Base-by-base conservation (phyloP, 2,888 invertebrate genomes). In the Caenorhabditis virilis region DNA sequence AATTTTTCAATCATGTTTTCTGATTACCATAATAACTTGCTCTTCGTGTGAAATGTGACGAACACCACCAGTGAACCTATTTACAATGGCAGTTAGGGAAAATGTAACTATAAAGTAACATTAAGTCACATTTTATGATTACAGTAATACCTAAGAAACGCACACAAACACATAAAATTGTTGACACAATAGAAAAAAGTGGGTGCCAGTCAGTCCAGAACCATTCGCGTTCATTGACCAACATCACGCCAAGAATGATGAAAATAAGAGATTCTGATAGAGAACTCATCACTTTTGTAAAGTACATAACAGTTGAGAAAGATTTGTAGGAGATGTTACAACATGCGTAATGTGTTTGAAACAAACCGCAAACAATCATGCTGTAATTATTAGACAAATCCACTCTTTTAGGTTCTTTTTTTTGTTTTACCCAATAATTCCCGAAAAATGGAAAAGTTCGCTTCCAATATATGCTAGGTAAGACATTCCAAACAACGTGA, bases 391-490 rank as follows among this genome's bases (percentile, higher is more conserved):
- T 23, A 6, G 11, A 43, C 6, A 9, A 9, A 15, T 15, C 6
- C 7, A 43, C 11, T 15, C 16, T 41, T 7, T n/a, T n/a, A n/a
- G n/a, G n/a, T n/a, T n/a, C n/a, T n/a, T n/a, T n/a, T n/a, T n/a
- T 18, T 33, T 49, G 6, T 42, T 64, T 55, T 58, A 85, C 85
- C 85, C 85, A 35, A 88, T 87, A 62, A 88, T 87, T 36, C 87
- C 88, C 6, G 87, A 87, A 74, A 87, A 87, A 58, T 87, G 86
- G 72, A 88, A 85, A 71, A 88, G 76, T 76, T 88, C 88, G 2
- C 87, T 86, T 35, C 84, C 74, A 11, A 88, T 80, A 72, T 87
- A 88, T 1, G 87, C 83, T 25, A 87, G 76, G 72, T 88, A 88
- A 15, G 87, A 87, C 76, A 87, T 83, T 33, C 85, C 85, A 52